Percentiles rank a stretch among this genome's conserved stretches.
Conservation (phyloP, 2,113 vertebrate species). For the Cavia porcellus region DNA sequence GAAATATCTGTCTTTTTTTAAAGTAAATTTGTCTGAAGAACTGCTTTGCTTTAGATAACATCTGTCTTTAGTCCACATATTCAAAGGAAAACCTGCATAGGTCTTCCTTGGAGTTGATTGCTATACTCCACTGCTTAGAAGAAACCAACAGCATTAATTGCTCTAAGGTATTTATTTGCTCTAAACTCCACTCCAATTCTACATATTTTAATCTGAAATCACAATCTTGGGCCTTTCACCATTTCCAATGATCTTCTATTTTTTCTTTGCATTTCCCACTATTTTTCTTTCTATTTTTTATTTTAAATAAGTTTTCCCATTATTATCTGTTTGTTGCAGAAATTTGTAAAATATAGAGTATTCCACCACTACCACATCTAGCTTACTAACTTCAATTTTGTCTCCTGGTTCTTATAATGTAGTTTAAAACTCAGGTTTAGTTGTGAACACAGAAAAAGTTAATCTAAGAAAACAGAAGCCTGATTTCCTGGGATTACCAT, state of each 20-base stretch:
- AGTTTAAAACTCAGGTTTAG: background rate
- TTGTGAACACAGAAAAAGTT: slow-evolving; percentile 21
- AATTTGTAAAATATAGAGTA: background rate
- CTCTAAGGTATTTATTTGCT: background rate
- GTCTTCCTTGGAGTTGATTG: background rate
- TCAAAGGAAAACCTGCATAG: background rate
- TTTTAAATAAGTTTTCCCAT: background rate
- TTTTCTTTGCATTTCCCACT: background rate
- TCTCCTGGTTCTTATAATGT: slow-evolving; percentile 24
- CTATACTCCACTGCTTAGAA: background rate
- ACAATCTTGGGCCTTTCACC: background rate
- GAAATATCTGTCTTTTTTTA: background rate
- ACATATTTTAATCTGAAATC: background rate
- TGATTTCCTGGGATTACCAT: background rate
- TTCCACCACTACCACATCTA: background rate
- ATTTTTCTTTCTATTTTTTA: background rate
- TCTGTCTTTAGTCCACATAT: background rate
- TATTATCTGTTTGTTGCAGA: background rate
- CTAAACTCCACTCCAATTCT: background rate
- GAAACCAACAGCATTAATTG: background rate
- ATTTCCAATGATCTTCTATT: background rate
- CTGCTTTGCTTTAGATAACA: slow-evolving; percentile 11
- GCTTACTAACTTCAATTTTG: background rate
- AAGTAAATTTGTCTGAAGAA: background rate
- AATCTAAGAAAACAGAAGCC: slow-evolving; percentile 63